A percentile compares a stretch with the other conserved stretches of the same genome.
These are phyloP conservation scores for Cephus pulcher DNA, from an alignment of 2,888 invertebrate species.

Conservation along the genomic window DNA sequence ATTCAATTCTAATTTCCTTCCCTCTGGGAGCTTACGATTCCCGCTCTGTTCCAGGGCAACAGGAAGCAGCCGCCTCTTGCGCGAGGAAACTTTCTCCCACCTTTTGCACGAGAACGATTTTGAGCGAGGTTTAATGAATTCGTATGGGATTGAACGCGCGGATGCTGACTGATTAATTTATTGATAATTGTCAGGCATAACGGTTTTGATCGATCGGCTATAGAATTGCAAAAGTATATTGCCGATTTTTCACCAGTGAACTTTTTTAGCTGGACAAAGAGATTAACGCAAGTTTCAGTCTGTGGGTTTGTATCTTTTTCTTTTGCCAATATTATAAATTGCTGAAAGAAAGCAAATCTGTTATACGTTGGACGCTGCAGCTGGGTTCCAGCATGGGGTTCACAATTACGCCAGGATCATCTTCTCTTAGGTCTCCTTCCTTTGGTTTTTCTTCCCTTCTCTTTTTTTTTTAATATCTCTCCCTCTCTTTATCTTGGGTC, in stretches of 20 bases:
- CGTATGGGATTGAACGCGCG: background rate
- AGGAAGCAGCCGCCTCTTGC: background rate
- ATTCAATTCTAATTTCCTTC: slow-evolving; percentile 64
- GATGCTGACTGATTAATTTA: background rate
- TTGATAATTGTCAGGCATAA: background rate
- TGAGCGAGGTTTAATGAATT: background rate
- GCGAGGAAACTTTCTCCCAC: background rate
- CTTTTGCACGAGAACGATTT: background rate
- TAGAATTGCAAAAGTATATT: background rate
- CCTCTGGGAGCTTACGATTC: slow-evolving; percentile 34
- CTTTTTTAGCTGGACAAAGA: background rate
- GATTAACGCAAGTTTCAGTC: background rate
- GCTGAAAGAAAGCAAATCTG: slow-evolving; percentile 20
- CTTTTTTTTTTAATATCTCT: slow-evolving; percentile 17
- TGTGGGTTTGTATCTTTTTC: slow-evolving; percentile 4
- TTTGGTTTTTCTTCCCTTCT: slow-evolving; percentile 21
- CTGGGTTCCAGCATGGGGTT: slow-evolving; percentile 25
- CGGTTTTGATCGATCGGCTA: background rate
- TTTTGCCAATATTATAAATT: slow-evolving; percentile 21
- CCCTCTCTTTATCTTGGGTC: slow-evolving; percentile 10
- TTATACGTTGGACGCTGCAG: slow-evolving; percentile 16
- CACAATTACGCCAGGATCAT: slow-evolving; percentile 21
- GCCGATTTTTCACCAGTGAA: background rate
- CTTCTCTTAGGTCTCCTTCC: background rate
- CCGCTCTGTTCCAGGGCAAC: background rate